Base-by-base conservation (phyloP, 1,140 invertebrate species). In the Heterodera schachtii region DNA sequence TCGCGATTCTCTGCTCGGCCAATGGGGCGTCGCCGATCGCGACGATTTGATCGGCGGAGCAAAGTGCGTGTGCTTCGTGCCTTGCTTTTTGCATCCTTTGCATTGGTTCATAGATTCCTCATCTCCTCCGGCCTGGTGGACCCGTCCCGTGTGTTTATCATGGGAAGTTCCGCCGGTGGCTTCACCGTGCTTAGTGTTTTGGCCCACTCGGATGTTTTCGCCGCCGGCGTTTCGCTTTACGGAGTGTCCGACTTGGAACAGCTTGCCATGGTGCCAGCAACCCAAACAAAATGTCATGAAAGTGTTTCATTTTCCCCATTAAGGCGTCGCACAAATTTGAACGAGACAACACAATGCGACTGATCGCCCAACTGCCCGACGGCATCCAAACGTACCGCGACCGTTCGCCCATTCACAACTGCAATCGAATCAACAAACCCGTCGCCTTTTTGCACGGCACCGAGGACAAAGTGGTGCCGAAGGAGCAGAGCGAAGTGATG, bases 101-200 rank as follows among this genome's bases (percentile, higher is more conserved):
- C 31, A 0, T 31, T 31, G 31, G 31, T 31, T 31, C 31, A 31
- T 21, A 83, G 82, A 57, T 82, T 71, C 41, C 41, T 82, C 4
- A 52, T 82, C 46, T n/a, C 81, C 31, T 44, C 60, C 44, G 73
- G 73, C 47, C 31, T 67, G 16, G 81, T 82, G 21, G 81, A 82
- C 57, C 81, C 79, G 5, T 43, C 46, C n/a, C 81, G 70, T 31
- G 60, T 82, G 3, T 82, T 82, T 70, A 82, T 82, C 31, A 47
- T 82, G 57, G 81, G 81, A 31, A 84, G 80, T 47, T 82, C 81
- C 3, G 81, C 81, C 16, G 81, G 81, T 47, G 81, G 81, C 70
- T 83, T 82, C 21, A 52, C 69, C 6, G 81, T 73, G 60, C 81
- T 82, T 1, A 71, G 64, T 21, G 79, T 70, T 9, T 43, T 82